Base-by-base conservation (phyloP, 2,797 vertebrate species). In the Myotis findleyi region DNA sequence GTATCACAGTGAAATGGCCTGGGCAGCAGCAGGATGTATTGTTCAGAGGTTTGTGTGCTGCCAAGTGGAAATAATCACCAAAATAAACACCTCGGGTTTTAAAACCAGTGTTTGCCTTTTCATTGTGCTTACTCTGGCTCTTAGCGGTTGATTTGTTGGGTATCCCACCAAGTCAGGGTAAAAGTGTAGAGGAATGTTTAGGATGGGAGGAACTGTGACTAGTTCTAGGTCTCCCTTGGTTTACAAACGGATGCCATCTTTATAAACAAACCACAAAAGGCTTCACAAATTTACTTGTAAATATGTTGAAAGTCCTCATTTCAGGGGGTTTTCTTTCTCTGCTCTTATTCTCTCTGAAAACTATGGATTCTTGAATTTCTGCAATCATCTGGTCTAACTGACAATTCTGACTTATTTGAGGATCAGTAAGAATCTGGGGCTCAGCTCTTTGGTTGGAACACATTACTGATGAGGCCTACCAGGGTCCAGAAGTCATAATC, bases 71-170 rank as follows among this genome's bases (percentile, higher is more conserved):
- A 95, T 91, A 95, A 86, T 81, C 80, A 81, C 91, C 68, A n/a
- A 95, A 97, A 95, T n/a, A 96, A 97, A 93, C 53, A n/a, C 84
- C 66, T 92, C 75, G 44, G 79, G n/a, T 51, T 87, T 84, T 25
- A 13, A 75, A 89, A 73, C 30, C 57, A 25, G 14, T 62, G 83
- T 77, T 96, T 85, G 62, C 13, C 18, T 76, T 91, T 93, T 76
- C 14, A 80, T 41, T 72, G 69, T 77, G 68, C 30, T 86, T 25
- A 41, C 10, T 89, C 68, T 88, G 59, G 38, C 47, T 87, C 59
- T 53, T 11, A 76, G 25, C 1, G 0, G 49, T 76, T 0, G 12
- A 91, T 73, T 49, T 53, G 9, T 73, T 80, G 66, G 38, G 10
- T 75, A 49, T 68, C 57, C n/a, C 51, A 66, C 25, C 49, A 84